A percentile compares a stretch with the other conserved stretches of the same genome.
These are phyloP conservation scores for Ylistrum balloti DNA, from an alignment of 1,140 invertebrate species.

Conservation along the genomic window DNA sequence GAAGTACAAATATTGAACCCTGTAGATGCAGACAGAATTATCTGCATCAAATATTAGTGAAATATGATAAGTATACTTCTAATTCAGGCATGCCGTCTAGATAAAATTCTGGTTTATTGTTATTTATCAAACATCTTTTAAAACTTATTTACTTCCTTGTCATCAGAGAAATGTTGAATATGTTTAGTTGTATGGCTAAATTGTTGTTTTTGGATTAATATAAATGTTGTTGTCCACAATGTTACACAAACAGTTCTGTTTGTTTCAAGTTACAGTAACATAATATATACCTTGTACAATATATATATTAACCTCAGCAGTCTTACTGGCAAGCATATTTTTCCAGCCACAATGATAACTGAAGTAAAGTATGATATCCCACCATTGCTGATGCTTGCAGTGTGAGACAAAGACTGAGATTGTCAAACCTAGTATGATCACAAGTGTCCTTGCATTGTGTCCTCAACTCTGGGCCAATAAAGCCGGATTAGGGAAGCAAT, in stretches of 20 bases:
- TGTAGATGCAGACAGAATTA: not conserved
- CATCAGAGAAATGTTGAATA: no score
- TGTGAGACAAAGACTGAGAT: not conserved
- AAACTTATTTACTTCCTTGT: no score
- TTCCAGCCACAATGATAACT: not conserved
- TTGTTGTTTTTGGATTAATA: no score
- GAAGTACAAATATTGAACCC: not conserved
- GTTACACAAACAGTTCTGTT: not conserved
- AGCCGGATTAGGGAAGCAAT: not conserved
- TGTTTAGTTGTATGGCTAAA: no score
- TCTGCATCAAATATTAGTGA: not conserved
- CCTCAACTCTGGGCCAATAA: slow-evolving; percentile 11
- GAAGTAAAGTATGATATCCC: not conserved
- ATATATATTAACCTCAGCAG: not conserved
- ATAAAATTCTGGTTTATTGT: no score
- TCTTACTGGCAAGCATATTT: not conserved
- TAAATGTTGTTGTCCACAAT: no score
- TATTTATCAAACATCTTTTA: no score
- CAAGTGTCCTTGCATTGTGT: slow-evolving; percentile 13
- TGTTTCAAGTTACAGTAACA: not conserved
- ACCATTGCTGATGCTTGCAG: not conserved
- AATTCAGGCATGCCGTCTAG: no score
- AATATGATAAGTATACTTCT: no score
- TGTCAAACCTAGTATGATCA: not conserved
- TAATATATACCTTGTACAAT: not conserved